A percentile compares a stretch with the other conserved stretches of the same genome.
These are phyloP conservation scores for Strix aluco DNA, from an alignment of 2,113 vertebrate genomes.

Conservation along the genomic window DNA sequence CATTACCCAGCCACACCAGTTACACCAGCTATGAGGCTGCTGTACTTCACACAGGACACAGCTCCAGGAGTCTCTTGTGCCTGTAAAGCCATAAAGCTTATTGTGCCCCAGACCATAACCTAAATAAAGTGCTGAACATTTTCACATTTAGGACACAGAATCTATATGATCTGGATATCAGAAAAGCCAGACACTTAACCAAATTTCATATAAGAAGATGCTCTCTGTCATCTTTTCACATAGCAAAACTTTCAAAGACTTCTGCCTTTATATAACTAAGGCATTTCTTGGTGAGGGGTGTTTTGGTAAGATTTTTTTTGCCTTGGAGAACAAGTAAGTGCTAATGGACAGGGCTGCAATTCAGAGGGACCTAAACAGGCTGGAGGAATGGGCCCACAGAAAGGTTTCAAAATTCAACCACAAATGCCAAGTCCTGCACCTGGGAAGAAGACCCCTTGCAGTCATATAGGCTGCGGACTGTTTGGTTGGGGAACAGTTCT, in stretches of 20 bases:
- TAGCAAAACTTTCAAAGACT: neutral
- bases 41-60: neutral
- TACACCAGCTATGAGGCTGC: neutral
- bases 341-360: neutral
- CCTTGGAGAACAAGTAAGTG: neutral
- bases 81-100: neutral
- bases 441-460: neutral
- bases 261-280: neutral
- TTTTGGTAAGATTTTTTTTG: neutral
- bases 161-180: neutral
- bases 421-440: neutral
- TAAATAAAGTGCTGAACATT: neutral
- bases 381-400: neutral
- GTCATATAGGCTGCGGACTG: neutral
- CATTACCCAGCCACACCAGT: neutral
- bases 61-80: neutral
- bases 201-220: neutral
- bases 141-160: neutral
- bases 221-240: neutral
- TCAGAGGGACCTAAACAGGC: neutral
- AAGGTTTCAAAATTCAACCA: neutral
- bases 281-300: neutral
- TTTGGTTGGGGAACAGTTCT: neutral
- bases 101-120: neutral
- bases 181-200: neutral